Evolutionary conservation across 2,113 vertebrate species (phyloP).

Genomic region (Cyanistes caeruleus): DNA sequence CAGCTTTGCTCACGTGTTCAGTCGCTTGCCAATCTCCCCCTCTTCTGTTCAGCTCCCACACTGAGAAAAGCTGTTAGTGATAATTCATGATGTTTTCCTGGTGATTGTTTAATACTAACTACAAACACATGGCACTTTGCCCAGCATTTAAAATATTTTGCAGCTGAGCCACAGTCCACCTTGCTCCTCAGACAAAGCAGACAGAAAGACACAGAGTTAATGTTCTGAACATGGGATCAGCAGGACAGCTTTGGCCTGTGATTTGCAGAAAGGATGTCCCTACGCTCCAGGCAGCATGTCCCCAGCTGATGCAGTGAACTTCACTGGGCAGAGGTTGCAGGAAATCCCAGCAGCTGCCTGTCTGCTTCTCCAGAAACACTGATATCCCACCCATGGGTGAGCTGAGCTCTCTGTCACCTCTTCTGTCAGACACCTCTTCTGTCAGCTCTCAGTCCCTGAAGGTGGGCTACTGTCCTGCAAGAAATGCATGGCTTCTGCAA

Average conservation of each 20-base stretch:
- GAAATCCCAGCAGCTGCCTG: rapidly evolving
- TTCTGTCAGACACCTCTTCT: no score
- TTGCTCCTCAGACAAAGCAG: neutral
- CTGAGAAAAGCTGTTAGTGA: neutral
- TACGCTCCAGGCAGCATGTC: neutral
- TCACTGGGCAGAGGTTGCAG: neutral
- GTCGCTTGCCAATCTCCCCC: neutral
- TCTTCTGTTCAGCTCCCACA: neutral
- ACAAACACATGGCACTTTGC: neutral
- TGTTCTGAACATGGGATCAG: neutral
- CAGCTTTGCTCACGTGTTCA: neutral
- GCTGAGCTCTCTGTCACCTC: neutral
- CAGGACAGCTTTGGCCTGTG: neutral
- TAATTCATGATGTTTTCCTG: neutral
- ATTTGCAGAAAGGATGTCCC: neutral
- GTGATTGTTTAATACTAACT: neutral
- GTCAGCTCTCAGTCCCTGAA: neutral
- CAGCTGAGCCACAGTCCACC: neutral
- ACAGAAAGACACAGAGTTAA: neutral
- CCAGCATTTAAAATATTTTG: neutral
- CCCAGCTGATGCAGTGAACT: neutral
- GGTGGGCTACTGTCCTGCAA: rapidly evolving
- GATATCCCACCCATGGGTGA: rapidly evolving
- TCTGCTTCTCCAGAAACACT: neutral
- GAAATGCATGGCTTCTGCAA: neutral